phyloP scores from a whole-genome alignment of 2,888 invertebrate genomes.

The Caenorhabditis becei region DNA sequence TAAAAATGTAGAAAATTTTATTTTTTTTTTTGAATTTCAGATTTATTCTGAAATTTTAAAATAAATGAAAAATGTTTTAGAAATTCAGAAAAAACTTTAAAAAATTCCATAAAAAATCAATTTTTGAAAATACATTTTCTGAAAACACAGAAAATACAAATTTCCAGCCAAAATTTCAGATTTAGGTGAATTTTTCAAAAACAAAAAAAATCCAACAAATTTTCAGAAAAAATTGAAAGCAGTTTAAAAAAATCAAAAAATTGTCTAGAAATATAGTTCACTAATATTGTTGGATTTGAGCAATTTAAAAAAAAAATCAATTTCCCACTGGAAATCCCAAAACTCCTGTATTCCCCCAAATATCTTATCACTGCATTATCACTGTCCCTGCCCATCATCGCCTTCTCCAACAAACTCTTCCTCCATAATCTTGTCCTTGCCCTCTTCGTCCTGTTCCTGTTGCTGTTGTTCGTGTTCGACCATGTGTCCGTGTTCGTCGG shows the following conservation, averaged over 20 bases:
- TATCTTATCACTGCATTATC: neutral
- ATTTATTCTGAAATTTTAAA: neutral
- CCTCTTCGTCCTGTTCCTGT: conserved; percentile 18
- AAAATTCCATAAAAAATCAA: neutral
- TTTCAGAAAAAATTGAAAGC: neutral
- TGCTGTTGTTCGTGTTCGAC: conserved; percentile 30
- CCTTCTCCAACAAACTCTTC: conserved; percentile 7
- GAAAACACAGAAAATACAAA: neutral
- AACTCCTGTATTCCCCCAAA: too few relatives aligned
- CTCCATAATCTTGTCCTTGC: neutral
- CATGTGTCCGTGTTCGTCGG: conserved; percentile 19
- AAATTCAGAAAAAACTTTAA: neutral
- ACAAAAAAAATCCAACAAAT: too few relatives aligned
- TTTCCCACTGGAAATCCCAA: too few relatives aligned
- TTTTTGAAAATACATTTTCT: too few relatives aligned
- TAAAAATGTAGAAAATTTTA: neutral
- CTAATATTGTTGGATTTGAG: too few relatives aligned
- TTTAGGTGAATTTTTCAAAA: neutral
- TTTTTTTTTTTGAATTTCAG: too few relatives aligned
- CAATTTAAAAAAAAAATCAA: too few relatives aligned
- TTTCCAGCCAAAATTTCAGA: neutral
- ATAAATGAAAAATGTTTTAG: neutral
- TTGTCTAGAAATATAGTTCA: neutral
- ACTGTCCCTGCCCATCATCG: neutral
- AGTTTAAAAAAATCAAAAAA: neutral